Conservation (phyloP, 2,797 vertebrate species). For the Protosalanx chinensis region DNA sequence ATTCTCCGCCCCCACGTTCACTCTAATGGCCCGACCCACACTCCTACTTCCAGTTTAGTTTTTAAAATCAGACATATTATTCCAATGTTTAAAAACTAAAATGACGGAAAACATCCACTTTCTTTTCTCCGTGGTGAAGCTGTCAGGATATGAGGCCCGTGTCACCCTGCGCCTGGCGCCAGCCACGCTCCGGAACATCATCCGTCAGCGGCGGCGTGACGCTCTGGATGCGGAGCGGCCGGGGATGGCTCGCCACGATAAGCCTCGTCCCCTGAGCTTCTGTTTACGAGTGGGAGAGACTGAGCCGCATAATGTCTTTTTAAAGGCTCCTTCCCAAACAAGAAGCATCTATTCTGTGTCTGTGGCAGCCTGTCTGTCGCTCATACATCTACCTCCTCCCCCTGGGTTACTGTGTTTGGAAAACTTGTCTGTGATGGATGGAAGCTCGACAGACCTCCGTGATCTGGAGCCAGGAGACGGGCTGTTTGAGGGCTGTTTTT, state of each 20-base stretch:
- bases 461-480: neutral
- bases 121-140: neutral
- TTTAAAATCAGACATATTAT: too few relatives aligned
- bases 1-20: neutral
- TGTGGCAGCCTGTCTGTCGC: neutral
- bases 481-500: neutral
- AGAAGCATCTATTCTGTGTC: neutral
- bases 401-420: neutral
- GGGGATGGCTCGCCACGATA: conserved; percentile 5
- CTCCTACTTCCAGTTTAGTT: too few relatives aligned
- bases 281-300: conserved; percentile 6
- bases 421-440: neutral
- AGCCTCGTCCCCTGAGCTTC: conserved; percentile 7
- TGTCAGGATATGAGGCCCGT: neutral
- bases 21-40: neutral
- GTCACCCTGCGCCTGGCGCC: neutral
- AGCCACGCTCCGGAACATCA: conserved; percentile 1
- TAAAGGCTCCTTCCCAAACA: conserved; percentile 1
- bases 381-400: neutral
- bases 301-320: conserved; percentile 8
- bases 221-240: conserved; percentile 1
- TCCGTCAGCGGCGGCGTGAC: conserved; percentile 19
- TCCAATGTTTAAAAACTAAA: neutral
- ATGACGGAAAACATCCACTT: neutral
- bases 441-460: neutral